Conservation (phyloP, 2,888 invertebrate species). For the Gryllus longicercus region DNA sequence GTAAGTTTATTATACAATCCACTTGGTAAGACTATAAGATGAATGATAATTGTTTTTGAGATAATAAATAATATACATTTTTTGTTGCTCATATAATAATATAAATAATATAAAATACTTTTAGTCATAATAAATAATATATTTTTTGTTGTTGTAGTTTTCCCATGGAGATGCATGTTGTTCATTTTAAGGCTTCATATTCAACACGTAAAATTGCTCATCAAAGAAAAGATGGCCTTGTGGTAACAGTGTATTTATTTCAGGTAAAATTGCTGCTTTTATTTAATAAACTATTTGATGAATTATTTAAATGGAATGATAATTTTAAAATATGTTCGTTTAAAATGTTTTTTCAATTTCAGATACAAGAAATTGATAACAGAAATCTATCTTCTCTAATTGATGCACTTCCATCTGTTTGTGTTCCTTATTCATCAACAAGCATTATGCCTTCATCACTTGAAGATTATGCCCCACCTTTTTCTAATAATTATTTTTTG, state of each 20-base stretch:
- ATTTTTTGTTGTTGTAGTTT: slow-evolving; percentile 40
- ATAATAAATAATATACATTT: background rate
- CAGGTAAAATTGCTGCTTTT: slow-evolving; percentile 39
- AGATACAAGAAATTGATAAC: background rate
- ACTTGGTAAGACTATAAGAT: background rate
- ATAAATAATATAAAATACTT: background rate
- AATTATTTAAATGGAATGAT: background rate
- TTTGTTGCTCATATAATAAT: background rate
- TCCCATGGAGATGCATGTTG: slow-evolving; percentile 78
- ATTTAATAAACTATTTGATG: background rate
- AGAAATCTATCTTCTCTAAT: background rate
- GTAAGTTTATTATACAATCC: background rate
- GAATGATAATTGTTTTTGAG: too few species aligned
- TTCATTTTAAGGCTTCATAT: slow-evolving; percentile 73
- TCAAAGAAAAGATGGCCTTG: slow-evolving; percentile 45
- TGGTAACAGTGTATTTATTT: slow-evolving; percentile 45
- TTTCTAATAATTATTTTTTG: background rate
- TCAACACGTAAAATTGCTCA: slow-evolving; percentile 55
- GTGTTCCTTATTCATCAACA: background rate
- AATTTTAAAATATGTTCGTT: background rate
- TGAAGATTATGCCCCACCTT: background rate
- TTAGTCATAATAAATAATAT: background rate
- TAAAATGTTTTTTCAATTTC: background rate
- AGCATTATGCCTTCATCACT: background rate
- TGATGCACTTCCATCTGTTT: background rate